Evolutionary conservation across 2,797 vertebrate species (phyloP).

Genomic region (Sebastes iracundus): DNA sequence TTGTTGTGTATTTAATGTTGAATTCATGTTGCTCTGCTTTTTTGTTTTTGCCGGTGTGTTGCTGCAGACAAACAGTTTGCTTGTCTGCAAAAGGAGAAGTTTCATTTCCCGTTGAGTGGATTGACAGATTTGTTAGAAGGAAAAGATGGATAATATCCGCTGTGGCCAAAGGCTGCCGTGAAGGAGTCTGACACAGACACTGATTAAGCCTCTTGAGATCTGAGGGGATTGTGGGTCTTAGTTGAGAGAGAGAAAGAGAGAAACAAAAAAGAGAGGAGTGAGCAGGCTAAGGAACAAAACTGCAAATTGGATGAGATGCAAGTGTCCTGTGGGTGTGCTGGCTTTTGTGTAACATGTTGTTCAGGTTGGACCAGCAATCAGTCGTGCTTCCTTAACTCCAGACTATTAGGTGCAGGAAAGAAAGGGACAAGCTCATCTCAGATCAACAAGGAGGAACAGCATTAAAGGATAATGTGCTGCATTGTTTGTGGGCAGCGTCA

Average conservation of each 20-base stretch:
- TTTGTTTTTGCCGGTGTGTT: conserved; percentile 7
- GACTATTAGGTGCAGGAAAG: conserved; percentile 52
- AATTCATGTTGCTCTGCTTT: conserved; percentile 52
- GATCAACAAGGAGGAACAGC: conserved; percentile 44
- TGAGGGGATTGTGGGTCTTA: conserved; percentile 81
- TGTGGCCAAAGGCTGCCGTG: conserved; percentile 78
- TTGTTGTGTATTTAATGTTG: conserved; percentile 50
- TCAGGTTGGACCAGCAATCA: conserved; percentile 68
- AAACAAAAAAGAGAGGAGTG: conserved; percentile 56
- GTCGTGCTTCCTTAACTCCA: conserved; percentile 63
- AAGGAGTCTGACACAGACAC: conserved; percentile 84
- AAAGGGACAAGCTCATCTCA: conserved; percentile 59
- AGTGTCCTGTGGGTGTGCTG: conserved; percentile 68
- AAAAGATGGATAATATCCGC: conserved; percentile 83
- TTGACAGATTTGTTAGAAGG: conserved; percentile 82
- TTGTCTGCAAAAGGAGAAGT: conserved; percentile 68
- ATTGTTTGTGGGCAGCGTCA: conserved; percentile 44
- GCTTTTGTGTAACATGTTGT: conserved; percentile 57
- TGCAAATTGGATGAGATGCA: conserved; percentile 78
- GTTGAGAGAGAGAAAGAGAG: conserved; percentile 66
- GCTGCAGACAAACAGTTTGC: conserved; percentile 65
- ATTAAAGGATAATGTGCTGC: conserved; percentile 29
- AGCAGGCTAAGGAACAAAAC: conserved; percentile 68
- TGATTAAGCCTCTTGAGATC: conserved; percentile 86
- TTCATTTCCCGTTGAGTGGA: conserved; percentile 81